Evolutionary conservation across 2,797 vertebrate genomes (phyloP), one percentile per base, ranked within the genome.

Genomic region (Enteromius fasciolatus): DNA sequence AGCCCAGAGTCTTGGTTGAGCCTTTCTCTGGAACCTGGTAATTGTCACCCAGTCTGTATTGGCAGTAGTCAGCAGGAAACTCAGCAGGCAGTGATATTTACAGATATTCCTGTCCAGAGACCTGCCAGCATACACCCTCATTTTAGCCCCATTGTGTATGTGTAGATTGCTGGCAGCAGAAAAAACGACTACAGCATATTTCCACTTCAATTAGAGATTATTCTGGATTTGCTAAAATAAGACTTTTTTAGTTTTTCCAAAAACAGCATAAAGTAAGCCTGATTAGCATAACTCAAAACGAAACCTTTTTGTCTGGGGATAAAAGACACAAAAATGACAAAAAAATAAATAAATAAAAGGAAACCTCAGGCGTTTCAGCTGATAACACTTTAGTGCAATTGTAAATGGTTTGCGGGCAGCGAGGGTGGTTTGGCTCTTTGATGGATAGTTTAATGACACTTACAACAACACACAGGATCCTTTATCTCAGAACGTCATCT

Each of bases 41-140:
- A 93, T 93, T 92, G 90, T 88, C 87, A 72, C 79, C 80, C 87
- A 80, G 89, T 91, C 88, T 84, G 86, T 85, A 87, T 86, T 87
- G 90, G 89, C 89, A 63, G 81, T 78, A 61, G 87, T 86, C 90
- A 87, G 87, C 85, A 73, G 85, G 90, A 89, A 85, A 82, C 81
- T 75, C 80, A 83, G 85, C 75, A 75, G 83, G 87, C 83, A 76
- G 83, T 48, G 86, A 88, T 80, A 84, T 89, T 89, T 77, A 67
- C 33, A 64, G 73, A 82, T 74, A 59, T 67, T 67, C 61, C 46
- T 12, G 46, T 76, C 48, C 63, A 54, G 61, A 68, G 48, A 85
- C 50, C 44, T 80, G 52, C 74, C 18, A 66, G 44, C 80, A 83
- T 77, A 57, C 78, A 68, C 52, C 17, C 33, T 72, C 54, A 79